Evolutionary conservation across 2,888 invertebrate species (phyloP).

Genomic region (Rhimphoctona megacephalus): DNA sequence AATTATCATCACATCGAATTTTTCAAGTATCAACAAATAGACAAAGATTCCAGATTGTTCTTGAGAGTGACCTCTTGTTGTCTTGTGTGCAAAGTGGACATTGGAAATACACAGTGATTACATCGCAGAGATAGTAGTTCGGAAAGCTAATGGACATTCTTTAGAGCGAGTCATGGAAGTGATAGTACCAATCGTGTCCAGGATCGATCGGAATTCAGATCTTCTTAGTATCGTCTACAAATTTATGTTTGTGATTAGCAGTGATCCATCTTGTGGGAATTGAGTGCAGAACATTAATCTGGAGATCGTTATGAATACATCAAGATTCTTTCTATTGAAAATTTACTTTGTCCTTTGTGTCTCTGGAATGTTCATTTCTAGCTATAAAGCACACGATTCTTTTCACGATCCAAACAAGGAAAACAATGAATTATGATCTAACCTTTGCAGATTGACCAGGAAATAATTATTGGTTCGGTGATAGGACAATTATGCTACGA

Average conservation of each 20-base stretch:
- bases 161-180: background rate
- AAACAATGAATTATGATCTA: constrained; percentile 4
- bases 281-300: background rate
- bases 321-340: background rate
- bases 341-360: background rate
- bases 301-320: background rate
- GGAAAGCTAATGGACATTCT: background rate
- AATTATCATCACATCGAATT: no score
- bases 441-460: background rate
- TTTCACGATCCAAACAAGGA: constrained; percentile 4
- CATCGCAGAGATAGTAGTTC: background rate
- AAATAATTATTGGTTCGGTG: constrained; percentile 3
- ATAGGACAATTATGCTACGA: constrained; percentile 24
- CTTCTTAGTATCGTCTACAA: background rate
- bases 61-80: background rate
- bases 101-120: background rate
- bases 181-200: background rate
- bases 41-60: background rate
- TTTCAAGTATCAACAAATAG: background rate
- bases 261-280: background rate
- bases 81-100: background rate
- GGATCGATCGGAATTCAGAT: constrained; percentile 18
- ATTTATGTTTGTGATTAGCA: background rate
- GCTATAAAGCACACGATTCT: background rate
- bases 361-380: background rate